Evolutionary conservation across 2,113 vertebrate genomes (phyloP), one percentile per base, ranked within the genome.

Genomic region (Plotosus lineatus): DNA sequence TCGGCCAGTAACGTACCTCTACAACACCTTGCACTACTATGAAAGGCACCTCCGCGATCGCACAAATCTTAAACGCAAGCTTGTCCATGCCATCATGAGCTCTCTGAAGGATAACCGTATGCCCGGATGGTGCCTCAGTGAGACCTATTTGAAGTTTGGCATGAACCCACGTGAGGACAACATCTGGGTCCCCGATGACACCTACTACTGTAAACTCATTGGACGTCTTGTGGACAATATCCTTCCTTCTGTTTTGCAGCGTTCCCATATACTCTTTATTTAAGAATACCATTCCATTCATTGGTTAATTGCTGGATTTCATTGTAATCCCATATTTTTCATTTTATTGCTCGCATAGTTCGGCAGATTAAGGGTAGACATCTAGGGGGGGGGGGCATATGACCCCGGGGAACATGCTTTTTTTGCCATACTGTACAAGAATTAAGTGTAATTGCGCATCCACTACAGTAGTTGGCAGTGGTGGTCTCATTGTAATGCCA

Each of bases 161-260:
- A 98, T 99, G 96, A 99, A 97, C 81, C 89, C 96, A 10, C 91
- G 97, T 38, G 97, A 99, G 61, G 98, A 99, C 36, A 98, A 94
- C 58, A 93, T 95, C 0, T 99, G 97, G 97, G 89, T 96, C 65
- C 98, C 98, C 1, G 98, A 99, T n/a, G 98, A 99, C 85, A 93
- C 95, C 48, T 99, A 99, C 88, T 99, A 98, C 87, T 99, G 97
- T 95, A 98, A 97, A 86, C 92, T 99, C 72, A 98, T 99, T 86
- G 97, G 96, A 66, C 95, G 98, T 82, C 91, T 99, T 5, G 98
- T 99, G 60, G 98, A 99, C 89, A 99, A 98, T 99, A 99, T 99
- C 98, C 95, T 99, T 96, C 31, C 15, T 48, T 48, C 2, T 17
- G 44, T 48, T 71, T 71, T 46, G 6, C 2, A 46, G 8, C 3